Percentiles rank a stretch among this genome's conserved stretches.
Evolutionary conservation across 2,113 vertebrate genomes (phyloP).

Genomic region (Indicator indicator): DNA sequence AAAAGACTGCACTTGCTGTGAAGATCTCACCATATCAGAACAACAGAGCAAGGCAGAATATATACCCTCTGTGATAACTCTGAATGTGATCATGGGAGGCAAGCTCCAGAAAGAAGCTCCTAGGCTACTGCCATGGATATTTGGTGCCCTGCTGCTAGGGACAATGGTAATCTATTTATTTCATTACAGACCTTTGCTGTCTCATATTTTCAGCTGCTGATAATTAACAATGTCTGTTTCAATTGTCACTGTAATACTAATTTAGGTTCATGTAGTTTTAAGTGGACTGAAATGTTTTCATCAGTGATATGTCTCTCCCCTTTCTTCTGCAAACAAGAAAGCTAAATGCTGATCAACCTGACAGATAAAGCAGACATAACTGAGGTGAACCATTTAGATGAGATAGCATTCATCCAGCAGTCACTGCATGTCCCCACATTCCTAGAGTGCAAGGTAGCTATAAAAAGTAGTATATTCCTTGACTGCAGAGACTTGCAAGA

Average conservation of each 20-base stretch:
- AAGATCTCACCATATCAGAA: background rate
- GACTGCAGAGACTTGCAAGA: background rate
- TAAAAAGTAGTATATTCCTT: background rate
- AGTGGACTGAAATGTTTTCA: background rate
- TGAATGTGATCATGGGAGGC: background rate
- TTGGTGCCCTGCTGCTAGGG: background rate
- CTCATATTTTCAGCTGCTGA: conserved; percentile 19
- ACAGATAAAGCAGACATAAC: background rate
- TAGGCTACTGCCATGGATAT: background rate
- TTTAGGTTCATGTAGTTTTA: background rate
- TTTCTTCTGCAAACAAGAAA: background rate
- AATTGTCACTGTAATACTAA: background rate
- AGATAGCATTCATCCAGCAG: background rate
- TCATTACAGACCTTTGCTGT: conserved; percentile 2
- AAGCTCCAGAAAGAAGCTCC: background rate
- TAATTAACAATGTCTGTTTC: conserved; percentile 8
- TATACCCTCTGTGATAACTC: background rate
- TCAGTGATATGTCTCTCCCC: background rate
- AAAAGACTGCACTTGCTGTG: background rate
- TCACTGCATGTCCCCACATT: background rate
- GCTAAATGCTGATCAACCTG: background rate
- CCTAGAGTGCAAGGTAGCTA: background rate
- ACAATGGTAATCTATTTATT: conserved; percentile 11
- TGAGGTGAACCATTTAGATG: background rate
- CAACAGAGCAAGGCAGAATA: background rate